A percentile compares a stretch with the other conserved stretches of the same genome.
Conservation (phyloP, 2,797 vertebrate species). For the Eidolon dupreanum region DNA sequence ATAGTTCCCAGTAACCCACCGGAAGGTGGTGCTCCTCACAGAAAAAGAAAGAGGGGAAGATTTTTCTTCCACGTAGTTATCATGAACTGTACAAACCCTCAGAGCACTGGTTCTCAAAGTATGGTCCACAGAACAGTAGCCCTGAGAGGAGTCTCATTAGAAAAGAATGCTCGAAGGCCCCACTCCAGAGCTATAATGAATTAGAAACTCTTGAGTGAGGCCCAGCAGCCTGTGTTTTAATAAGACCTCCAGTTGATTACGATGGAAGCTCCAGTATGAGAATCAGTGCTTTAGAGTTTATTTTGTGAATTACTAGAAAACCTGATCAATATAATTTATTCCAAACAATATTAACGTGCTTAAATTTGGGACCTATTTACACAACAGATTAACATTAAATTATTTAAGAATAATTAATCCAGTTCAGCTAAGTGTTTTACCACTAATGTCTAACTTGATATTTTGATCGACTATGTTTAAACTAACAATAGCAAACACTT, state of each 20-base stretch:
- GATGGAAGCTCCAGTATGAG: background rate
- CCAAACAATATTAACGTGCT: background rate
- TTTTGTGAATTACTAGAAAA: background rate
- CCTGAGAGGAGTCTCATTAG: background rate
- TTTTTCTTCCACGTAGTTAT: background rate
- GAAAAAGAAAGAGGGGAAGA: background rate
- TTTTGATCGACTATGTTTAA: background rate
- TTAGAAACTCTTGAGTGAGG: background rate
- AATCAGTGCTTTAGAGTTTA: background rate
- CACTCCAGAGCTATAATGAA: background rate
- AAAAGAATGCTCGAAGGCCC: background rate
- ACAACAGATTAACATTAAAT: background rate
- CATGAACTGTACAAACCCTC: background rate
- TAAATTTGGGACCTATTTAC: background rate
- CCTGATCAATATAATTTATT: background rate
- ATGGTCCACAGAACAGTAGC: background rate
- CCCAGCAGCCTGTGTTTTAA: background rate
- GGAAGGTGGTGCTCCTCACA: background rate
- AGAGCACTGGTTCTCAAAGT: background rate
- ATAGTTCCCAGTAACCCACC: background rate
- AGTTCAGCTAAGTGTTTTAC: background rate
- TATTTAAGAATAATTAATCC: background rate
- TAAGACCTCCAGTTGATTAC: background rate
- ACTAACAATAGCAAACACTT: background rate
- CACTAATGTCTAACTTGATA: background rate